Percentiles rank a stretch among this genome's conserved stretches.
Conservation (phyloP, 2,113 vertebrate genomes). For the Pygoscelis adeliae region DNA sequence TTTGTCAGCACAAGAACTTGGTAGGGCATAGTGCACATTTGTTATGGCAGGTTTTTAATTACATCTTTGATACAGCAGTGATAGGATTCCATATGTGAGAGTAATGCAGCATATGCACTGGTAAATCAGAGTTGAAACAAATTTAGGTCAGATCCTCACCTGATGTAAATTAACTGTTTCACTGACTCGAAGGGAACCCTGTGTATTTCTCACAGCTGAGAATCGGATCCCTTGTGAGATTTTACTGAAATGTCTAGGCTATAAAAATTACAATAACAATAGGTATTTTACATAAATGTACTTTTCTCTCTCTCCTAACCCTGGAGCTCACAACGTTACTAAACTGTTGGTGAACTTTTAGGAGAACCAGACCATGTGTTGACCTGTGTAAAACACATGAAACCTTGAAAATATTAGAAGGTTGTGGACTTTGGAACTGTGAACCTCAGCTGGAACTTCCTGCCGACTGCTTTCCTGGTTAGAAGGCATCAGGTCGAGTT, state of each 20-base stretch:
- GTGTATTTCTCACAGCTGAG: not conserved
- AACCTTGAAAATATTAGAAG: conserved; percentile 66
- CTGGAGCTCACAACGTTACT: not conserved
- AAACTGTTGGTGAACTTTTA: conserved; percentile 28
- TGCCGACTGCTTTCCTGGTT: conserved; percentile 1
- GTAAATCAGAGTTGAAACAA: conserved; percentile 25
- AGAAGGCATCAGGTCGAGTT: conserved; percentile 63
- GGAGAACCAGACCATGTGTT: conserved; percentile 18
- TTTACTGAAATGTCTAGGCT: not conserved
- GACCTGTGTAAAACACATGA: conserved; percentile 29
- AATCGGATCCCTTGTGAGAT: not conserved
- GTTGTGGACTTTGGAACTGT: conserved; percentile 54
- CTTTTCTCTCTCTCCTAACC: not conserved
- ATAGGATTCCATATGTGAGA: conserved; percentile 50
- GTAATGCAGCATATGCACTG: not conserved
- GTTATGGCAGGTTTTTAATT: conserved; percentile 65
- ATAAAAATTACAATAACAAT: not conserved
- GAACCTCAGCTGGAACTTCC: conserved; percentile 71
- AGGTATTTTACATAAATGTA: not conserved
- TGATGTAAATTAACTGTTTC: conserved; percentile 56
- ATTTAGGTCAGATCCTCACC: conserved; percentile 54
- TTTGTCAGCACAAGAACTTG: conserved; percentile 41
- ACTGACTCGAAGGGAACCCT: not conserved
- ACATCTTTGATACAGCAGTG: conserved; percentile 28
- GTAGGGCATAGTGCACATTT: conserved; percentile 63